Evolutionary conservation across 2,888 invertebrate genomes (phyloP).

Genomic region (Bombylius major): DNA sequence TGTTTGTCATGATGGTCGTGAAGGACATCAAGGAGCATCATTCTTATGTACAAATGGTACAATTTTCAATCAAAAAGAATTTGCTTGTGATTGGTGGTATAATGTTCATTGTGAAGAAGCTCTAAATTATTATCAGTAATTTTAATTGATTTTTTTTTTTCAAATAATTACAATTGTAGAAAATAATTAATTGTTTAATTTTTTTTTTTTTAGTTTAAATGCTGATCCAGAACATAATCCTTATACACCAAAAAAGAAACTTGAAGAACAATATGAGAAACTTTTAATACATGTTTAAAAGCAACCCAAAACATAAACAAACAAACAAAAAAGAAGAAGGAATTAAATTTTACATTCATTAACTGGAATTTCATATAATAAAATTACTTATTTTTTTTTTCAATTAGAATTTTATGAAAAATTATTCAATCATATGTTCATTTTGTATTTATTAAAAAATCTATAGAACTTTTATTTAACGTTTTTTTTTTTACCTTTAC

Average conservation of each 20-base stretch:
- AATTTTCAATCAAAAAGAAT: conserved; percentile 72
- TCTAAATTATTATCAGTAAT: conserved; percentile 57
- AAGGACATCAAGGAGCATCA: conserved; percentile 69
- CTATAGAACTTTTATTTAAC: too few relatives aligned
- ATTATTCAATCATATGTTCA: too few relatives aligned
- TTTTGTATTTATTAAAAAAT: too few relatives aligned
- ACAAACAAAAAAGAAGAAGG: too few relatives aligned
- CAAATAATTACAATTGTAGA: background rate
- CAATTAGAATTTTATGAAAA: too few relatives aligned
- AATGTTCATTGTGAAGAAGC: conserved; percentile 73
- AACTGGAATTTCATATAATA: too few relatives aligned
- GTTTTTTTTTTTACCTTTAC: too few relatives aligned
- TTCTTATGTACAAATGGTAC: conserved; percentile 81
- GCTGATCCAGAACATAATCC: conserved; percentile 71
- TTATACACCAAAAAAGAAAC: conserved; percentile 60
- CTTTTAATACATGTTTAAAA: conserved; percentile 28
- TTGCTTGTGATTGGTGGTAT: conserved; percentile 87
- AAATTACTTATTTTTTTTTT: too few relatives aligned
- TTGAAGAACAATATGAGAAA: conserved; percentile 36
- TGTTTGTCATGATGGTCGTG: conserved; percentile 75
- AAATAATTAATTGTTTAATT: conserved; percentile 6
- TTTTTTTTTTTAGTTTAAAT: conserved; percentile 49
- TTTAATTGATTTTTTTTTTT: background rate
- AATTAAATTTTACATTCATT: too few relatives aligned
- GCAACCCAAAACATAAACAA: too few relatives aligned